phyloP scores from a whole-genome alignment of 2,113 vertebrate genomes.

The Triplophysa rosa region DNA sequence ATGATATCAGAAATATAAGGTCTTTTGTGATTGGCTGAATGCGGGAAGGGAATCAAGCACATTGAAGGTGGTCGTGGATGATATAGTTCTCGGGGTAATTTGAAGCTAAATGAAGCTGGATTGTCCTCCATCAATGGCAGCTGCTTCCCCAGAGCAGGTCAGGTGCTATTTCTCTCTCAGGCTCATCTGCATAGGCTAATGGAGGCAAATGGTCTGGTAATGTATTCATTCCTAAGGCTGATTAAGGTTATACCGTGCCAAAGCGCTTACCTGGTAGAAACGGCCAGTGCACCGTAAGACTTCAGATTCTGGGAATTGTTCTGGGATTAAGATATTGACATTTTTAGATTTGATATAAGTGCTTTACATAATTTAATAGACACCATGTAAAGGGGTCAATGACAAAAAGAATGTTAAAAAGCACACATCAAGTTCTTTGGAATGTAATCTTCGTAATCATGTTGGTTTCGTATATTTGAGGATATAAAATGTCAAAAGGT shows the following conservation, averaged over 20 bases:
- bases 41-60: conserved; percentile 18
- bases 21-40: conserved; percentile 32
- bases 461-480: not conserved
- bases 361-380: conserved; percentile 6
- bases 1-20: conserved; percentile 2
- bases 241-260: conserved; percentile 37
- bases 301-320: conserved; percentile 21
- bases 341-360: conserved; percentile 6
- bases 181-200: conserved; percentile 54
- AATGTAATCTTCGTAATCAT: not conserved
- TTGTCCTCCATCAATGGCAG: conserved; percentile 47
- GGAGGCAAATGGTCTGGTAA: conserved; percentile 49
- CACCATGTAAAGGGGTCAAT: conserved; percentile 15
- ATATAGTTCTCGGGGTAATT: conserved; percentile 38
- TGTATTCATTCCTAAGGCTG: conserved; percentile 47
- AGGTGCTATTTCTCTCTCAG: conserved; percentile 35
- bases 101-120: conserved; percentile 47
- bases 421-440: not conserved
- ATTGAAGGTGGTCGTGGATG: conserved; percentile 19
- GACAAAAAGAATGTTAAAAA: not conserved
- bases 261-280: conserved; percentile 24
- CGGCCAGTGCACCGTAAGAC: conserved; percentile 1
- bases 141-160: conserved; percentile 47
- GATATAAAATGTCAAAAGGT: not conserved
- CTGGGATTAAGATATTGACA: conserved; percentile 2